A percentile compares a stretch with the other conserved stretches of the same genome.
Conservation (phyloP, 2,113 vertebrate species). For the Phainopepla nitens region DNA sequence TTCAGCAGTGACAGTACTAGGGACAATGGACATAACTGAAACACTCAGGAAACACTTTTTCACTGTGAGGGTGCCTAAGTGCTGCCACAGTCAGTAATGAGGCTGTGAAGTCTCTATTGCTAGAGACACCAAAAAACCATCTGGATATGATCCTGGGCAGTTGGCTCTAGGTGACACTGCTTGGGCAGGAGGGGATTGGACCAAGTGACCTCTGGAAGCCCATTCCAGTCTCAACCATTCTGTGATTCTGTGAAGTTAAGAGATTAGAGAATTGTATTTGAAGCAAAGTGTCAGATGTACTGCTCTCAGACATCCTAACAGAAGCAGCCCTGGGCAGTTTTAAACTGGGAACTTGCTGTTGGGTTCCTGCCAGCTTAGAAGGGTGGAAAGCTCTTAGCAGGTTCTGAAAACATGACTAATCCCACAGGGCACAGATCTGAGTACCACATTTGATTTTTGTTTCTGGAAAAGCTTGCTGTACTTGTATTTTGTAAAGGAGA, state of each 20-base stretch:
- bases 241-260: neutral
- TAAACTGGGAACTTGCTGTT: neutral
- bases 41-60: neutral
- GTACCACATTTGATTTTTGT: neutral
- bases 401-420: conserved; percentile 24
- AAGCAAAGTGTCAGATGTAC: neutral
- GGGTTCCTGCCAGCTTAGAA: neutral
- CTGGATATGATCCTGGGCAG: neutral
- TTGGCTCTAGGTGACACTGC: neutral
- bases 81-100: neutral
- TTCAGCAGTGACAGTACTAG: neutral
- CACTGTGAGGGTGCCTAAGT: neutral
- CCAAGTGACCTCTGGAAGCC: neutral
- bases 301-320: neutral
- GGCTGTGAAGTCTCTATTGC: neutral
- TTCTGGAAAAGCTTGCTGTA: neutral
- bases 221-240: neutral
- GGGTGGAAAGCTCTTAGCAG: neutral
- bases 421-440: neutral
- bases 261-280: neutral
- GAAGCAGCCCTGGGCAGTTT: neutral
- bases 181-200: neutral
- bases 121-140: neutral
- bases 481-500: neutral
- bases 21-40: neutral